A percentile compares a stretch with the other conserved stretches of the same genome.
These are phyloP conservation scores for Nestor notabilis DNA, from an alignment of 2,113 vertebrate genomes.

Conservation along the genomic window DNA sequence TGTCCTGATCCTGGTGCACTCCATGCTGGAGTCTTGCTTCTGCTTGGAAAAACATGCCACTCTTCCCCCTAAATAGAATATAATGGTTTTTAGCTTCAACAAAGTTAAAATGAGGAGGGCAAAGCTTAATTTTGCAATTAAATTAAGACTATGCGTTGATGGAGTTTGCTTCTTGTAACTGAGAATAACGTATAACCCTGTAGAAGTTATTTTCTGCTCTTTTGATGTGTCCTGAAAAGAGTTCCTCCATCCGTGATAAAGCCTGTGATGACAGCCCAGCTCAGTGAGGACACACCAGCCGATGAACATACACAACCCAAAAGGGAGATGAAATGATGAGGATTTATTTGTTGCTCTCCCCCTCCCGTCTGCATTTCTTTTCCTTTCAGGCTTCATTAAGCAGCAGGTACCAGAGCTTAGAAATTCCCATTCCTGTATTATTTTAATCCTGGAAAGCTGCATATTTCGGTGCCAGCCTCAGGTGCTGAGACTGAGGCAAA, in stretches of 20 bases:
- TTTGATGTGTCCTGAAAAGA: background rate
- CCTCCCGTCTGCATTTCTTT: background rate
- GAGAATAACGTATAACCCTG: background rate
- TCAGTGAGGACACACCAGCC: background rate
- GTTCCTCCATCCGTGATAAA: background rate
- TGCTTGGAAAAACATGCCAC: background rate
- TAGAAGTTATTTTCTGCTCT: background rate
- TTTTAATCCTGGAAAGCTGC: background rate
- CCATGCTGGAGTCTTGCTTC: background rate
- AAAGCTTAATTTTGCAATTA: background rate
- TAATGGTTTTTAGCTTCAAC: background rate
- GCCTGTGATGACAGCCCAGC: background rate
- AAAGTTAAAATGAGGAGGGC: background rate
- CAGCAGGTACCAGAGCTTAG: background rate
- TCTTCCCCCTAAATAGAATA: background rate
- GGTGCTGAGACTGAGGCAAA: background rate
- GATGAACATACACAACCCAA: fast-evolving
- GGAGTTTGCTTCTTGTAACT: background rate
- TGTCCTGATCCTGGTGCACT: background rate
- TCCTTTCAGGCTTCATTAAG: background rate
- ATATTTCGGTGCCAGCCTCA: background rate
- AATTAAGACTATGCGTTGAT: background rate
- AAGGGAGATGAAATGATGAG: background rate
- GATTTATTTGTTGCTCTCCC: background rate
- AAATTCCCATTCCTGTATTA: background rate